Evolutionary conservation across 1,140 invertebrate species (phyloP), one percentile per base, ranked within the genome.

Genomic region (Colletes gigas): DNA sequence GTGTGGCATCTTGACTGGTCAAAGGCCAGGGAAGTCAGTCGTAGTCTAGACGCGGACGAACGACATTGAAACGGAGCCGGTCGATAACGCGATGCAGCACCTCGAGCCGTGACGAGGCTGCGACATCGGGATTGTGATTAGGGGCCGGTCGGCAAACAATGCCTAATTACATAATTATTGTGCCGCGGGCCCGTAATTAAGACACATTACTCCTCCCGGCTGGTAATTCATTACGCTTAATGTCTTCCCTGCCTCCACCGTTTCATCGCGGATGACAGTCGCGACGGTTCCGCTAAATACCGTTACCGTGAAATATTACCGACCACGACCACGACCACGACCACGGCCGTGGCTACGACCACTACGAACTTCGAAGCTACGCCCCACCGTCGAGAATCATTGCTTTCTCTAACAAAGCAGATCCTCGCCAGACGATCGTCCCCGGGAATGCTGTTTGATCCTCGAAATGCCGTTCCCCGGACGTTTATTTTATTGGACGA

Each of bases 131-230:
- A 89, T 90, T 90, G 89, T 92, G 90, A 92, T 92, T 92, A 92
- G 88, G 89, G 86, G 84, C 88, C 83, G 89, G 89, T 90, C 89
- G 88, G 89, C 89, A 92, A 93, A 92, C 92, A 92, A 93, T 92
- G 90, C 91, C 90, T 93, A 92, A 93, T 93, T 92, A 92, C 91
- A 92, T 92, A 92, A 92, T 92, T 92, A 92, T 92, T 92, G 91
- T 91, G 88, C 89, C 90, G 82, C 88, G 88, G 88, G 90, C 85
- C 52, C 86, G 89, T 93, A 93, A 93, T 93, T 92, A 93, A 93
- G 91, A 92, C 90, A 91, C 91, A 93, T 93, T 91, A 91, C 91
- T 90, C 89, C 89, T 88, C 87, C 85, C 86, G 87, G 88, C 89
- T 88, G 87, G 89, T 92, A 92, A 93, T 93, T 92, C 90, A 92